Percentiles rank a stretch among this genome's conserved stretches.
phyloP scores from a whole-genome alignment of 2,888 invertebrate species.

The Hemithea aestivaria region DNA sequence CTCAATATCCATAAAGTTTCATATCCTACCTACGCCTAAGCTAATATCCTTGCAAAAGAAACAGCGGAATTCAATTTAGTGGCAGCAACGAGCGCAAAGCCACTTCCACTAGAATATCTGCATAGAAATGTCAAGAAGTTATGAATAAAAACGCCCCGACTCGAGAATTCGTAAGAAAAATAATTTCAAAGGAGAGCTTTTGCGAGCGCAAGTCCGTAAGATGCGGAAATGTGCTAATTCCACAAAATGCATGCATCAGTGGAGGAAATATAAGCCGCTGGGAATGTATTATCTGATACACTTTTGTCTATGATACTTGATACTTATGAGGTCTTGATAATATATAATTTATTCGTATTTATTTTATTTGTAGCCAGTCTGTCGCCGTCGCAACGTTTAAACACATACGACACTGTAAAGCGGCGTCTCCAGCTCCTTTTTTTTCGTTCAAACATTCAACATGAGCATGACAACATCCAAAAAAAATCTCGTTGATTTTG shows the following conservation, averaged over 20 bases:
- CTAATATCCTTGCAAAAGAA: background rate
- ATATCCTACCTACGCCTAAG: too few relatives aligned
- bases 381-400: too few relatives aligned
- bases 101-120: slow-evolving; percentile 6
- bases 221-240: slow-evolving; percentile 24
- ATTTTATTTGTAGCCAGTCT: too few relatives aligned
- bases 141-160: slow-evolving; percentile 21
- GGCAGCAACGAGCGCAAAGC: slow-evolving; percentile 9
- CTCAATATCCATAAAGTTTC: too few relatives aligned
- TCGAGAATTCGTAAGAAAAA: slow-evolving; percentile 13
- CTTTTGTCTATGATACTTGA: too few relatives aligned
- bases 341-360: too few relatives aligned
- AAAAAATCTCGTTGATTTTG: too few relatives aligned
- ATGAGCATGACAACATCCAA: too few relatives aligned
- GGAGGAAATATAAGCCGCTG: background rate
- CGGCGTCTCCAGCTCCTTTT: too few relatives aligned
- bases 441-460: too few relatives aligned
- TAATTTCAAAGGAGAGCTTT: slow-evolving; percentile 17
- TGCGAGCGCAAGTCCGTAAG: slow-evolving; percentile 4
- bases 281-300: slow-evolving; percentile 3
- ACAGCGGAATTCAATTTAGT: slow-evolving; percentile 12
- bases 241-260: slow-evolving; percentile 23
- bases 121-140: slow-evolving; percentile 17
- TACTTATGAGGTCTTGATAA: too few relatives aligned
- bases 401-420: too few relatives aligned